Percentiles rank a stretch among this genome's conserved stretches.
Conservation (phyloP, 2,113 vertebrate genomes). For the Grammomys surdaster region DNA sequence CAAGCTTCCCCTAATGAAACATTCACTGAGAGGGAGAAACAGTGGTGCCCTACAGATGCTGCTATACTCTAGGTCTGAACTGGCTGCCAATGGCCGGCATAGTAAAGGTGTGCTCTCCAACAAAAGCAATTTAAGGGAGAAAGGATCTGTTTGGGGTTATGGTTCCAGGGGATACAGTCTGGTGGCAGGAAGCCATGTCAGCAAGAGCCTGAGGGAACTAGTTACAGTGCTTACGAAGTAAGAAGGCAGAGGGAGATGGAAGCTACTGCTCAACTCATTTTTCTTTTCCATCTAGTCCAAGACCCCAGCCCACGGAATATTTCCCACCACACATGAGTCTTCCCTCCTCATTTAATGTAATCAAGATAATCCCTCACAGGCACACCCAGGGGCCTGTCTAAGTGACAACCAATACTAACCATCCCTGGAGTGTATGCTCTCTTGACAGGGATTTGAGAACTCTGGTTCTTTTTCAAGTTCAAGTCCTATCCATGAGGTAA, state of each 20-base stretch:
- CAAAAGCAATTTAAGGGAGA: neutral
- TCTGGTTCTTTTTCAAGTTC: neutral
- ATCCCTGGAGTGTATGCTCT: no score
- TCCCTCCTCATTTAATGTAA: neutral
- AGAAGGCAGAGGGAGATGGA: no score
- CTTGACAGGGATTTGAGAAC: neutral
- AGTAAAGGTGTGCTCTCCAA: neutral
- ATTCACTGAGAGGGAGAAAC: neutral
- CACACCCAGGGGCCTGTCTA: no score
- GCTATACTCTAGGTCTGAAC: neutral
- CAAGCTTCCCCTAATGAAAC: neutral
- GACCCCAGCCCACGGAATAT: no score
- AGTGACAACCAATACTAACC: no score
- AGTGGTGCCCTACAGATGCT: no score
- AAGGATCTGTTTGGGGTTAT: neutral
- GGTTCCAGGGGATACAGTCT: neutral
- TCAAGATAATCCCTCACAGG: neutral
- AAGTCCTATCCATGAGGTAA: neutral
- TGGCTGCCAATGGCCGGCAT: neutral
- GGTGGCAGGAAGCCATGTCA: neutral
- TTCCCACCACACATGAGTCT: no score
- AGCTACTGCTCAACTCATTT: neutral
- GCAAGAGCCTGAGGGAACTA: neutral
- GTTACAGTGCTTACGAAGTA: no score
- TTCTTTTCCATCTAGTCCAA: neutral